These are phyloP conservation scores for Chelon labrosus DNA, from an alignment of 2,797 vertebrate species.

Conservation along the genomic window DNA sequence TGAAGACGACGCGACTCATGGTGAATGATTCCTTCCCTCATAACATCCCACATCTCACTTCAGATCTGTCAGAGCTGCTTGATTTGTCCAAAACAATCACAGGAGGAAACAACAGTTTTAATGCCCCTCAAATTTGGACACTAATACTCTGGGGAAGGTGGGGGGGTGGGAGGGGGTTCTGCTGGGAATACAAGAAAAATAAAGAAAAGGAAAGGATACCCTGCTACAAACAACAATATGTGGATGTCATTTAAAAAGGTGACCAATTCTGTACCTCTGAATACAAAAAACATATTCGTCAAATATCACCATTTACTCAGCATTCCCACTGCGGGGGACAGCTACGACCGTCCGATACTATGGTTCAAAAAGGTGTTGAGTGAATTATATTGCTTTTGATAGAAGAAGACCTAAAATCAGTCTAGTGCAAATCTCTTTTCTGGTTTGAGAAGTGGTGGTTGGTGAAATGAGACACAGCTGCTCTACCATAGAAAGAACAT, in stretches of 20 bases:
- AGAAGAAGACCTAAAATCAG: slow-evolving; percentile 84
- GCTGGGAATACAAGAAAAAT: slow-evolving; percentile 28
- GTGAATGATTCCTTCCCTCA: slow-evolving; percentile 69
- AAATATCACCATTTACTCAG: slow-evolving; percentile 75
- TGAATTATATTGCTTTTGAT: slow-evolving; percentile 87
- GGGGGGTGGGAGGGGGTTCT: slow-evolving; percentile 30
- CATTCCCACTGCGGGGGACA: slow-evolving; percentile 66
- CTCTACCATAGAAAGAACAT: slow-evolving; percentile 66
- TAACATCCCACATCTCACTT: slow-evolving; percentile 60
- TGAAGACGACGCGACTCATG: slow-evolving; percentile 62
- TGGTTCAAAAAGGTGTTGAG: slow-evolving; percentile 69
- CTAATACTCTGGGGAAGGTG: slow-evolving; percentile 43
- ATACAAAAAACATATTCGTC: slow-evolving; percentile 60
- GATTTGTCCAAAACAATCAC: slow-evolving; percentile 82
- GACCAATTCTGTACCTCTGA: slow-evolving; percentile 74
- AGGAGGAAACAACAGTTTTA: slow-evolving; percentile 82
- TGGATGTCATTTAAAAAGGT: slow-evolving; percentile 65
- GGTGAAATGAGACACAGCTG: slow-evolving; percentile 73
- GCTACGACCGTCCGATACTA: slow-evolving; percentile 61
- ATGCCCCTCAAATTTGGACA: slow-evolving; percentile 81
- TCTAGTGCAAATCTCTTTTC: slow-evolving; percentile 91
- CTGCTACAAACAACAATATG: slow-evolving; percentile 62
- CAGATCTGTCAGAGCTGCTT: slow-evolving; percentile 67
- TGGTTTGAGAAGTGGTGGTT: slow-evolving; percentile 84
- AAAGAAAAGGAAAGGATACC: slow-evolving; percentile 11